Conservation (phyloP, 1,140 invertebrate genomes). For the Caenorhabditis briggsae region DNA sequence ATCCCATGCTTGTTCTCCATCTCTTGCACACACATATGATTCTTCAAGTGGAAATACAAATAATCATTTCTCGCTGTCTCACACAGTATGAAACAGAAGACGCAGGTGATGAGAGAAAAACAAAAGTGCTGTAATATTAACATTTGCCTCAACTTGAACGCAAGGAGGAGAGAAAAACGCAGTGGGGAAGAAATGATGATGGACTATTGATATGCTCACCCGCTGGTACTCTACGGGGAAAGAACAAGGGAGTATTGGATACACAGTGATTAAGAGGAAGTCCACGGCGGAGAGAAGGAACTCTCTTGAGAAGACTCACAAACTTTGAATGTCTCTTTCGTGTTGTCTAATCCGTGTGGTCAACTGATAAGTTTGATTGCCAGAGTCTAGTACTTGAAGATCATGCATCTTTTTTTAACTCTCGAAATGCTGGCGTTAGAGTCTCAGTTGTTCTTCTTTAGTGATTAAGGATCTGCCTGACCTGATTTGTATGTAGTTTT, state of each 20-base stretch:
- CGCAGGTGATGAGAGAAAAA: neutral
- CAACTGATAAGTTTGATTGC: neutral
- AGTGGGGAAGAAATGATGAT: neutral
- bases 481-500: neutral
- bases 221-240: conserved; percentile 15
- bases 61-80: conserved; percentile 48
- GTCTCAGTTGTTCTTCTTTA: too few species aligned
- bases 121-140: conserved; percentile 1
- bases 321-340: neutral
- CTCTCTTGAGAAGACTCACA: conserved; percentile 39
- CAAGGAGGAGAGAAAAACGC: conserved; percentile 8
- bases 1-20: neutral
- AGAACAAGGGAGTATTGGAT: conserved; percentile 10
- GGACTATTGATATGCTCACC: conserved; percentile 10
- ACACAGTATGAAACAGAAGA: neutral
- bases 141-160: conserved; percentile 9
- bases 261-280: conserved; percentile 24
- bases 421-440: too few species aligned
- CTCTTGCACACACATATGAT: conserved; percentile 31
- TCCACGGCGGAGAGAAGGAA: conserved; percentile 13
- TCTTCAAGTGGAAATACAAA: conserved; percentile 51
- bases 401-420: neutral
- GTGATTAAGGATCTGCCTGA: neutral
- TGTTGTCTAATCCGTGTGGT: conserved; percentile 1
- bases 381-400: neutral